A percentile compares a stretch with the other conserved stretches of the same genome.
These are phyloP conservation scores for Plecturocebus donacophilus DNA, from an alignment of 2,113 vertebrate species.

Conservation along the genomic window DNA sequence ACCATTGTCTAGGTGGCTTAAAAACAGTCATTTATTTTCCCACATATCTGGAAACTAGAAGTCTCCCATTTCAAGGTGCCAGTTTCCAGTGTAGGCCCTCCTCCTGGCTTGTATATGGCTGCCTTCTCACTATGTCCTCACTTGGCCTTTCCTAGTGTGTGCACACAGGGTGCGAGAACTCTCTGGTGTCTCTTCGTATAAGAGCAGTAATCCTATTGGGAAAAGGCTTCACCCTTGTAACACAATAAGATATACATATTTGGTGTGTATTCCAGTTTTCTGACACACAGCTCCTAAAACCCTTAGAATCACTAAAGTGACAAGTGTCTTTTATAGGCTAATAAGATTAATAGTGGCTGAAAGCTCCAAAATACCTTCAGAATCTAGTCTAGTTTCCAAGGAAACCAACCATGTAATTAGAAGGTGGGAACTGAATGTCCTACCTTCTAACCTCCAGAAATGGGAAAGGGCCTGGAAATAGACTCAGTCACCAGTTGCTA, in stretches of 20 bases:
- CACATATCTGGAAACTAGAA: background rate
- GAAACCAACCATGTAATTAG: background rate
- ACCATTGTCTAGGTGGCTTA: background rate
- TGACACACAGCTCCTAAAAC: background rate
- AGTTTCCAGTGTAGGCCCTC: background rate
- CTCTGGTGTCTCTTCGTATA: background rate
- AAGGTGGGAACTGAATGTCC: background rate
- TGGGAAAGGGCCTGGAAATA: background rate
- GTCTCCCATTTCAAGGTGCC: background rate
- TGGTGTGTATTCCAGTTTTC: background rate
- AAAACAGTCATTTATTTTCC: background rate
- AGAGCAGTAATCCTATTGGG: background rate
- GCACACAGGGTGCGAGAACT: background rate
- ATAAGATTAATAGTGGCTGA: background rate
- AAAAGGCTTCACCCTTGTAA: background rate
- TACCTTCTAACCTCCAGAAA: background rate
- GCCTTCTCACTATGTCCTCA: background rate
- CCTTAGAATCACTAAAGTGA: background rate
- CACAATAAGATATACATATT: background rate
- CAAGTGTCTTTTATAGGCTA: background rate
- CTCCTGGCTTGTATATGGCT: background rate
- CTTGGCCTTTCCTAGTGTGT: background rate
- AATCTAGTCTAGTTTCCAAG: background rate
- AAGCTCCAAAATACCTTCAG: no score
- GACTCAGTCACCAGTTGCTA: background rate